Conservation (phyloP, 1,140 invertebrate genomes). For the Anastrepha ludens region DNA sequence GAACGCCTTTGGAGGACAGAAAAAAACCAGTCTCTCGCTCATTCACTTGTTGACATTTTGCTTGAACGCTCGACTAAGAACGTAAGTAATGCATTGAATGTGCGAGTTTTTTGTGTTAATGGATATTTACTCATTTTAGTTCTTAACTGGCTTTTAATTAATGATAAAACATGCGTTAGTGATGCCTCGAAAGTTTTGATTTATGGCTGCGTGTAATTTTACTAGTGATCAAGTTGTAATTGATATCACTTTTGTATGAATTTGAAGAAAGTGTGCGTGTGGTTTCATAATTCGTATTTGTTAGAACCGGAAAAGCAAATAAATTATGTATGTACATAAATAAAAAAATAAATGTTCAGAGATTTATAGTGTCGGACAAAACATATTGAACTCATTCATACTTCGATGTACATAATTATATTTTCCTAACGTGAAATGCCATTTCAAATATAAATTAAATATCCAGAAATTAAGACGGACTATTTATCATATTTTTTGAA, state of each 20-base stretch:
- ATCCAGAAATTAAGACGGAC: no score
- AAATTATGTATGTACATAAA: no score
- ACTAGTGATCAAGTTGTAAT: neutral
- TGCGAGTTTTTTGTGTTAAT: neutral
- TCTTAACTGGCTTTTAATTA: constrained; percentile 25
- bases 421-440: no score
- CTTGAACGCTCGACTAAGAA: neutral
- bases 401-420: no score
- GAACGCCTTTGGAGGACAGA: neutral
- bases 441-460: no score
- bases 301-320: no score
- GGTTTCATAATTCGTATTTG: no score
- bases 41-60: constrained; percentile 12
- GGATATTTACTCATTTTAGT: neutral
- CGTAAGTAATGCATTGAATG: constrained; percentile 21
- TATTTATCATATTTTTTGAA: no score
- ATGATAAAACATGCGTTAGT: neutral
- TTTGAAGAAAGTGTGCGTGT: neutral
- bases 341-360: no score
- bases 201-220: neutral
- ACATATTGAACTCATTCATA: no score
- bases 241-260: neutral
- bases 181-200: neutral
- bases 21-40: neutral
- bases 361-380: no score